phyloP scores from a whole-genome alignment of 2,888 invertebrate genomes.

The Cephus nigrinus region DNA sequence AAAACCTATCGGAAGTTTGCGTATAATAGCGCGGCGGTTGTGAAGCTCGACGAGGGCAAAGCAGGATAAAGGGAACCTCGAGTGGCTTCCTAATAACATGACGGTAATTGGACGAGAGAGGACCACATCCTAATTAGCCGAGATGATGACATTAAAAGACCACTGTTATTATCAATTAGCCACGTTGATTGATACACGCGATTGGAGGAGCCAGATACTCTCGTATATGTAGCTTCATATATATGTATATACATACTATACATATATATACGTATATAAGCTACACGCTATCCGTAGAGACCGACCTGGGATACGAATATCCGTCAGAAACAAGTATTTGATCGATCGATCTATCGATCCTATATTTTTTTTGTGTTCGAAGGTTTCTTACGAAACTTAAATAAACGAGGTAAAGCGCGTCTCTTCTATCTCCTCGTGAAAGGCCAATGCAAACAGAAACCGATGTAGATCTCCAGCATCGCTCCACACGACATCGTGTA shows the following conservation, averaged over 20 bases:
- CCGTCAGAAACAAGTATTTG: not conserved
- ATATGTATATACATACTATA: no score
- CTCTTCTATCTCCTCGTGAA: not conserved
- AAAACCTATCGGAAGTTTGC: constrained; percentile 22
- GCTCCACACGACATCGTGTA: not conserved
- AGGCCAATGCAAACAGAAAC: not conserved
- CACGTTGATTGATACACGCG: constrained; percentile 47
- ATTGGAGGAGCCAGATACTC: not conserved
- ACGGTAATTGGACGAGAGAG: constrained; percentile 54
- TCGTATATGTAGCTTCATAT: not conserved
- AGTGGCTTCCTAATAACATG: constrained; percentile 55
- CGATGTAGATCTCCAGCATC: not conserved
- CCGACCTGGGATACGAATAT: not conserved
- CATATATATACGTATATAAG: no score
- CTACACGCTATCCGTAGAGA: not conserved
- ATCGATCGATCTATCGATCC: not conserved
- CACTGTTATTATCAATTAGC: constrained; percentile 58
- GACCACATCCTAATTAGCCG: constrained; percentile 55
- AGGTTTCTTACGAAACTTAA: not conserved
- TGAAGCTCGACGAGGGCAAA: constrained; percentile 24
- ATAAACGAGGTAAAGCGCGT: not conserved
- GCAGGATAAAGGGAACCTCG: constrained; percentile 45
- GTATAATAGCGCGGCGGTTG: constrained; percentile 19
- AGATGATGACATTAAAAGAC: constrained; percentile 53
- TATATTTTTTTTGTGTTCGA: not conserved